Percentiles rank a stretch among this genome's conserved stretches.
Evolutionary conservation across 2,888 invertebrate species (phyloP).

Genomic region (Coleophora flavipennella): DNA sequence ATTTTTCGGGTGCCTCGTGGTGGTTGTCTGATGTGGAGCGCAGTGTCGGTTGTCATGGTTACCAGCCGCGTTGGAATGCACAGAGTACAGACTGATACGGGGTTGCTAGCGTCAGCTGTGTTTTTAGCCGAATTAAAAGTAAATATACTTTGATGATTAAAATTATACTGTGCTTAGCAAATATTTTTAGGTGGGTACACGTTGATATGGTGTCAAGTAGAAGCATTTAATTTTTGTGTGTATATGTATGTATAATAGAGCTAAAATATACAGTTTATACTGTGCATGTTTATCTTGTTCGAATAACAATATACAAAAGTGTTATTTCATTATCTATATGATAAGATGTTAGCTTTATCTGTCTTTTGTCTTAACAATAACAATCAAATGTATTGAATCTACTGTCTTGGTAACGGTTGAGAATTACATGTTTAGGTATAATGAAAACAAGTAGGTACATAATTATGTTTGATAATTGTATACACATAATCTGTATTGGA

Average conservation of each 20-base stretch:
- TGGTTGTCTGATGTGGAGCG: slow-evolving; percentile 36
- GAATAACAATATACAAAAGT: background rate
- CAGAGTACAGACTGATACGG: slow-evolving; percentile 30
- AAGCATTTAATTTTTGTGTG: no score
- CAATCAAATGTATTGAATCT: no score
- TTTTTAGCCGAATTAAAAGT: slow-evolving; percentile 54
- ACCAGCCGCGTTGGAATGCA: slow-evolving; percentile 64
- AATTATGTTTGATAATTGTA: no score
- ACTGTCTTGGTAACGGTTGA: no score
- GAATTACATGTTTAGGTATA: no score
- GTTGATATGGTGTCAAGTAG: background rate
- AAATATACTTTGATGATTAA: slow-evolving; percentile 5
- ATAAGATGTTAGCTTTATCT: background rate
- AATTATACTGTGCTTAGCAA: background rate
- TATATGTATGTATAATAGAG: no score
- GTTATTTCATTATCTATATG: background rate
- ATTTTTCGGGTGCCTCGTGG: slow-evolving; percentile 37
- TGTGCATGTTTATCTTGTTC: background rate
- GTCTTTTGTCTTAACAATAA: no score
- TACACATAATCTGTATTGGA: no score
- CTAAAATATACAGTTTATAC: no score
- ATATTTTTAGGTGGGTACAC: slow-evolving; percentile 17
- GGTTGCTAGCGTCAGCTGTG: slow-evolving; percentile 46
- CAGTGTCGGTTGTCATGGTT: slow-evolving; percentile 70
- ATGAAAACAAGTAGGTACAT: slow-evolving; percentile 12